Evolutionary conservation across 1,140 invertebrate genomes (phyloP).

Genomic region (Amphibalanus amphitrite): DNA sequence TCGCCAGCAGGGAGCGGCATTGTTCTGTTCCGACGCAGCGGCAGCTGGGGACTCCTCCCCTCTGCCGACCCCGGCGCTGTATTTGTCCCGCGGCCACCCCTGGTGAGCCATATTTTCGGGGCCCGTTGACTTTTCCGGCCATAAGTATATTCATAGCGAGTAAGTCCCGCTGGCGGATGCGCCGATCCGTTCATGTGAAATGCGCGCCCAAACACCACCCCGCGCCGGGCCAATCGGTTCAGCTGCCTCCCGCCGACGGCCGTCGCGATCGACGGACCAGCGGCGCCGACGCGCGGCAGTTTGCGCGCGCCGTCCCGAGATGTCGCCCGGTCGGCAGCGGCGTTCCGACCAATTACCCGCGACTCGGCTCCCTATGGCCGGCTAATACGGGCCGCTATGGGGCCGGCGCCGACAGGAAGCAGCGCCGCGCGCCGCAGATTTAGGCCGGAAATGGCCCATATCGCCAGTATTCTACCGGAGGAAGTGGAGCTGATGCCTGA

Average conservation of each 20-base stretch:
- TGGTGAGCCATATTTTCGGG: too few species aligned
- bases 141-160: neutral
- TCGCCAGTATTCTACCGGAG: neutral
- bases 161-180: neutral
- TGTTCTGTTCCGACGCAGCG: neutral
- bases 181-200: neutral
- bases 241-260: too few species aligned
- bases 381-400: neutral
- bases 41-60: neutral
- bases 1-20: neutral
- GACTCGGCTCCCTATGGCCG: neutral
- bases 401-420: neutral
- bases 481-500: neutral
- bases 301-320: neutral
- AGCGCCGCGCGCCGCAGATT: neutral
- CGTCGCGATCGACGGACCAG: too few species aligned
- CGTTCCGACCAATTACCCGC: neutral
- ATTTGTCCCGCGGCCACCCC: too few species aligned
- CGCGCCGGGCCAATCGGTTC: neutral
- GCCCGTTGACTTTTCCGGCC: neutral
- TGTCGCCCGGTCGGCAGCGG: neutral
- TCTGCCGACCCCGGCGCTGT: neutral
- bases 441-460: neutral
- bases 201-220: neutral
- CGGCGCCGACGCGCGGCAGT: too few species aligned